Base-by-base conservation (phyloP, 2,888 invertebrate genomes). In the Ochropleura plecta region DNA sequence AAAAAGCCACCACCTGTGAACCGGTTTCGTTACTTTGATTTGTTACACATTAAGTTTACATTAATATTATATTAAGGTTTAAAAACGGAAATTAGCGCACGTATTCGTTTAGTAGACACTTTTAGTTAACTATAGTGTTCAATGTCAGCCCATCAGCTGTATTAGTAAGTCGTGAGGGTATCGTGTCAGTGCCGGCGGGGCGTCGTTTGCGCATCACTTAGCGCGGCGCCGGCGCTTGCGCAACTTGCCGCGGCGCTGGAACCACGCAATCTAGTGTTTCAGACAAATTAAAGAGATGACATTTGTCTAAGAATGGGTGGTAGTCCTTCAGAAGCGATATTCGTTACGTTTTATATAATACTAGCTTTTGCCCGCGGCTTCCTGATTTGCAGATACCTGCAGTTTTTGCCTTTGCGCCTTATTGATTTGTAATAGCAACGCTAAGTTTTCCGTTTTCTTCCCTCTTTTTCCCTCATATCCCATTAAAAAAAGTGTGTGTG, bases 131-230 rank as follows among this genome's bases (percentile, higher is more conserved):
- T 18, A 0, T 18, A 46, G 12, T 44, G 18, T 20, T 30, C 67
- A 65, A 71, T 68, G 70, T 49, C 63, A 70, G 48, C n/a, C 12
- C 14, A 63, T 53, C 70, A 81, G 68, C 78, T 72, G 64, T 67
- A 49, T 78, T 55, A n/a, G 51, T n/a, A 16, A 44, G 66, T 79
- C 80, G 74, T 83, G 80, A 79, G 79, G 53, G 64, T 40, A 5
- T 70, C 66, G 69, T 2, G 67, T 60, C 44, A 18, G 42, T 48
- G 42, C n/a, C 12, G 3, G 40, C 65, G 64, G 10, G 40, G 48
- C 53, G n/a, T 30, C 65, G 62, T 70, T 63, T 60, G 70, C 79
- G 62, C 73, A 62, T 69, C 84, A 80, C 84, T 75, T 84, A 82
- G 75, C 79, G 14, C 49, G 65, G 60, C 72, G 65, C 78, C 67